phyloP scores from a whole-genome alignment of 2,797 vertebrate genomes.

The Catamblyrhynchus diadema region DNA sequence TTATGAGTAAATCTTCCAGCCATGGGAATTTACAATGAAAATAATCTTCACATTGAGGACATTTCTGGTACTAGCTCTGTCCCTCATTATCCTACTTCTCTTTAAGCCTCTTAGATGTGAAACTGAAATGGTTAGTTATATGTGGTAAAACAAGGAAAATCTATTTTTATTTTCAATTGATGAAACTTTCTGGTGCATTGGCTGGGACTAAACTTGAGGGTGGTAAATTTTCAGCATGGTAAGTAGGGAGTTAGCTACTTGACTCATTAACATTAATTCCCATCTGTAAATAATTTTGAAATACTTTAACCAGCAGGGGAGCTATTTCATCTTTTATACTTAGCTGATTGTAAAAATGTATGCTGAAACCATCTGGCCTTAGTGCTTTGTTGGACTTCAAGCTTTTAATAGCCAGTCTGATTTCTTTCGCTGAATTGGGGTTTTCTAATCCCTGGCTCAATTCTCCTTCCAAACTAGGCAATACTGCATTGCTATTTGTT shows the following conservation, averaged over 20 bases:
- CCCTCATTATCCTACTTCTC: neutral
- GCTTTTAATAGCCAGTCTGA: conserved; percentile 64
- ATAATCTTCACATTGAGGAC: neutral
- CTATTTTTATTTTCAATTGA: conserved; percentile 23
- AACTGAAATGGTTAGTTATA: conserved; percentile 16
- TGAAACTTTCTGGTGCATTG: conserved; percentile 37
- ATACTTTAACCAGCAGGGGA: conserved; percentile 66
- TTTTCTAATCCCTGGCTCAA: conserved; percentile 71
- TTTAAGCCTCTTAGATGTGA: conserved; percentile 20
- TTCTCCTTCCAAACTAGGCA: conserved; percentile 64
- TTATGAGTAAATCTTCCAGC: conserved; percentile 21
- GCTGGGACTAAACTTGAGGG: conserved; percentile 47
- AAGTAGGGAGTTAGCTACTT: conserved; percentile 46
- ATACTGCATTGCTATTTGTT: conserved; percentile 41
- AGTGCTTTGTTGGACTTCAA: conserved; percentile 63
- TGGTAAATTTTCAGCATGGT: conserved; percentile 38
- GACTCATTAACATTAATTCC: conserved; percentile 70
- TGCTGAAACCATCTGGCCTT: conserved; percentile 72
- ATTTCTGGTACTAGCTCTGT: neutral
- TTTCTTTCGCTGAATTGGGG: conserved; percentile 55
- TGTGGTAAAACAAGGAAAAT: neutral
- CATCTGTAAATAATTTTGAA: conserved; percentile 70
- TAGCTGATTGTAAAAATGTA: conserved; percentile 68
- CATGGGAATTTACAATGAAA: conserved; percentile 35
- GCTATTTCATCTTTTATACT: conserved; percentile 68